These are phyloP conservation scores for Stegodyphus mimosarum DNA, from an alignment of 1,140 invertebrate species.

Conservation along the genomic window DNA sequence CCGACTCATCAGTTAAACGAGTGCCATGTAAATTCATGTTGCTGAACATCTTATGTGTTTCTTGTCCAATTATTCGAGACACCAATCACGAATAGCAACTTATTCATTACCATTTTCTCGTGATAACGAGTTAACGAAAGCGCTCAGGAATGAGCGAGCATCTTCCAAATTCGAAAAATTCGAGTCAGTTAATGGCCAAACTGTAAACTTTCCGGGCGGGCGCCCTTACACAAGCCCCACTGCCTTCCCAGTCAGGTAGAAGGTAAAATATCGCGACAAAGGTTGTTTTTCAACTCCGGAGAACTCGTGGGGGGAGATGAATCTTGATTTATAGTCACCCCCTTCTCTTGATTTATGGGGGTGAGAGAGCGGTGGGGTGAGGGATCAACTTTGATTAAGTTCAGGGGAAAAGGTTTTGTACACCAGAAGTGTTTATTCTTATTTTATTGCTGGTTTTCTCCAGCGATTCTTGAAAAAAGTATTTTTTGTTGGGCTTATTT, in stretches of 20 bases:
- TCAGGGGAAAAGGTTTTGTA: neutral
- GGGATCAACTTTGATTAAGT: conserved; percentile 36
- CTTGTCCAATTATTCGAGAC: too few relatives aligned
- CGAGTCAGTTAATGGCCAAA: neutral
- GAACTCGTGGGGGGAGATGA: neutral
- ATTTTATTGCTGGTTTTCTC: too few relatives aligned
- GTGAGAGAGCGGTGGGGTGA: neutral
- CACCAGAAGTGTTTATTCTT: neutral
- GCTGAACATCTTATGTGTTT: too few relatives aligned
- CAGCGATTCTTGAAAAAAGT: too few relatives aligned
- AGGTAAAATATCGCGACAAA: conserved; percentile 48
- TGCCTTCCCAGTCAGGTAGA: conserved; percentile 8
- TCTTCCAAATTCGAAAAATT: too few relatives aligned
- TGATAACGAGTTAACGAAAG: too few relatives aligned
- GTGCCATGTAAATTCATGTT: too few relatives aligned
- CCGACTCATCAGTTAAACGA: too few relatives aligned
- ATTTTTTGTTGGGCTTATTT: too few relatives aligned
- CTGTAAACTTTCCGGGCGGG: conserved; percentile 45
- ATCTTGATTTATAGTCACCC: conserved; percentile 26
- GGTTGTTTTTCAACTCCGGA: conserved; percentile 20
- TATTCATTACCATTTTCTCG: too few relatives aligned
- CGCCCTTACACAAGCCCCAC: neutral
- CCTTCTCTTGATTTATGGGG: conserved; percentile 31
- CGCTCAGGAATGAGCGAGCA: too few relatives aligned
- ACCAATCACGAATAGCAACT: too few relatives aligned